phyloP scores from a whole-genome alignment of 2,113 vertebrate genomes.

The Patagioenas fasciata region DNA sequence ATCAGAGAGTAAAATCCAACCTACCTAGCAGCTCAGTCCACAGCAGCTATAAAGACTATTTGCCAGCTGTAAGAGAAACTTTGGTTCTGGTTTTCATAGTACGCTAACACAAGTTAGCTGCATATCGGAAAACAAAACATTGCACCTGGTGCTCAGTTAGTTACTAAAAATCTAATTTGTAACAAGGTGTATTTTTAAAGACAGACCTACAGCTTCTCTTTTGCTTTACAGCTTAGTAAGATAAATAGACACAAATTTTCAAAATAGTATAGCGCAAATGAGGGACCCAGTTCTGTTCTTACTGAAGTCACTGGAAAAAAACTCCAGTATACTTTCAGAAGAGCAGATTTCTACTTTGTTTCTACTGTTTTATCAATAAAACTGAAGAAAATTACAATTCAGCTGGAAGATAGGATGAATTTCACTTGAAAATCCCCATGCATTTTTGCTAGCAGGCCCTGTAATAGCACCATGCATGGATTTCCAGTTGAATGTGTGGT shows the following conservation, averaged over 20 bases:
- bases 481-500: neutral
- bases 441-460: neutral
- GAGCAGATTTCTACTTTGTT: neutral
- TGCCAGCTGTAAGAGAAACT: slow-evolving; percentile 24
- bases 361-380: neutral
- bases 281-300: neutral
- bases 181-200: neutral
- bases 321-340: neutral
- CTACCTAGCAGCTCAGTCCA: neutral
- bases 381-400: neutral
- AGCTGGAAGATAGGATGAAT: neutral
- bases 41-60: neutral
- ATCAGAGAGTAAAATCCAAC: slow-evolving; percentile 28
- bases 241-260: neutral
- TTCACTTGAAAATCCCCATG: neutral
- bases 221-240: slow-evolving; percentile 1
- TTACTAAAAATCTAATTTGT: neutral
- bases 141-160: neutral
- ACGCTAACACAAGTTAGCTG: neutral
- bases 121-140: neutral
- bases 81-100: slow-evolving; percentile 15
- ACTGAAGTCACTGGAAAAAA: neutral
- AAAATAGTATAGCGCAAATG: neutral
- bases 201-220: neutral
- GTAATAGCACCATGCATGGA: neutral